Evolutionary conservation across 2,888 invertebrate species (phyloP).

Genomic region (Drosophila quasianomalipes): DNA sequence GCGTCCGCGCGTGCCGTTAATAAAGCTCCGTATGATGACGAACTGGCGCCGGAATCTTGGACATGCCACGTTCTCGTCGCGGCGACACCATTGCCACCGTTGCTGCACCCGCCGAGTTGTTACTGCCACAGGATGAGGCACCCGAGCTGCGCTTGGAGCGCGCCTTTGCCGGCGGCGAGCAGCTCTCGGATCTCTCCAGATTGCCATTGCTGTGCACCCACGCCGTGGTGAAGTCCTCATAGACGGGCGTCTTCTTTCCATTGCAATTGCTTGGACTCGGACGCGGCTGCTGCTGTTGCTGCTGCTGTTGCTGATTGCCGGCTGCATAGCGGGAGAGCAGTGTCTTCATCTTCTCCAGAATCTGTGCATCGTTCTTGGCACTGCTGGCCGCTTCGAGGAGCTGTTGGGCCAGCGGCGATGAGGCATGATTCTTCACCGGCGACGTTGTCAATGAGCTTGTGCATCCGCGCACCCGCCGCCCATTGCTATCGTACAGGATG

Average conservation of each 20-base stretch:
- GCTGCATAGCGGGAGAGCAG: conserved; percentile 88
- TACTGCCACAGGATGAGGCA: conserved; percentile 84
- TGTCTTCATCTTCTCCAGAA: conserved; percentile 91
- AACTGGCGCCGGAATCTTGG: conserved; percentile 85
- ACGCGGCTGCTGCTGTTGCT: conserved; percentile 22
- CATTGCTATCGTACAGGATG: conserved; percentile 86
- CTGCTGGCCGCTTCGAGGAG: conserved; percentile 90
- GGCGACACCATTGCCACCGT: conserved; percentile 75
- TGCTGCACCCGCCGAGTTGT: conserved; percentile 64
- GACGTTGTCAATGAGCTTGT: conserved; percentile 84
- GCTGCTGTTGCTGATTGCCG: conserved; percentile 66
- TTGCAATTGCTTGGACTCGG: conserved; percentile 19
- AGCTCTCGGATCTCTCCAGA: conserved; percentile 88
- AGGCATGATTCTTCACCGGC: conserved; percentile 87
- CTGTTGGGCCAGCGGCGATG: conserved; percentile 89
- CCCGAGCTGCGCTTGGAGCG: conserved; percentile 84
- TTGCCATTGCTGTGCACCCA: conserved; percentile 91
- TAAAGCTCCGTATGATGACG: conserved; percentile 84
- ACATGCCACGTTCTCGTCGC: conserved; percentile 83
- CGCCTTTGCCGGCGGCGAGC: conserved; percentile 83
- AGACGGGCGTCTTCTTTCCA: conserved; percentile 86
- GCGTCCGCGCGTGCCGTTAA: conserved; percentile 77
- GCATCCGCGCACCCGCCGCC: conserved; percentile 85
- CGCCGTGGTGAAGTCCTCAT: conserved; percentile 89
- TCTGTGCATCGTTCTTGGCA: conserved; percentile 90